These are phyloP conservation scores for Hemiscyllium ocellatum DNA, from an alignment of 2,113 vertebrate genomes.

Conservation along the genomic window DNA sequence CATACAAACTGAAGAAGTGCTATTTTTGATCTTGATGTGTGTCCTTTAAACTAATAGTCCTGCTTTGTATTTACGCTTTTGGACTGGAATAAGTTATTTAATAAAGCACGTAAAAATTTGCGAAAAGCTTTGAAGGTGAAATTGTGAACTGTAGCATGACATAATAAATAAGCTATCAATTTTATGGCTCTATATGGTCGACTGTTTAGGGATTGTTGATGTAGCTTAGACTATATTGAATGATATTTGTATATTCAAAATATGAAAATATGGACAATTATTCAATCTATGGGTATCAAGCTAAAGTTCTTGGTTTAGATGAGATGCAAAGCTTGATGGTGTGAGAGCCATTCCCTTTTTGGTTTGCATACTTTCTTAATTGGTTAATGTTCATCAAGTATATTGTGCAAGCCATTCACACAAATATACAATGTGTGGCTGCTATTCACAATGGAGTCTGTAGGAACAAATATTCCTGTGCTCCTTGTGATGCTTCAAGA, in stretches of 20 bases:
- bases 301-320: background rate
- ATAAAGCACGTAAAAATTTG: background rate
- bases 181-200: background rate
- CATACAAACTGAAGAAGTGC: background rate
- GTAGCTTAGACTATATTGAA: background rate
- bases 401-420: background rate
- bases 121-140: background rate
- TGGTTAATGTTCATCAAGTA: background rate
- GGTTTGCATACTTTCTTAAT: background rate
- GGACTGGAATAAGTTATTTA: background rate
- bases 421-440: background rate
- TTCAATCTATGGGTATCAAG: background rate
- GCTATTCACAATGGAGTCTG: background rate
- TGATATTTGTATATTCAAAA: background rate
- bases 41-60: background rate
- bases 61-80: background rate
- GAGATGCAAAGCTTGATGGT: background rate
- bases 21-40: background rate
- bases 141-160: background rate
- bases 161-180: background rate
- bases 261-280: background rate
- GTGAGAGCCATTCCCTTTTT: background rate
- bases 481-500: background rate
- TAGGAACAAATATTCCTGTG: background rate
- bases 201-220: background rate